A percentile compares a stretch with the other conserved stretches of the same genome.
phyloP scores from a whole-genome alignment of 2,888 invertebrate genomes.

The Pimpla rufipes region DNA sequence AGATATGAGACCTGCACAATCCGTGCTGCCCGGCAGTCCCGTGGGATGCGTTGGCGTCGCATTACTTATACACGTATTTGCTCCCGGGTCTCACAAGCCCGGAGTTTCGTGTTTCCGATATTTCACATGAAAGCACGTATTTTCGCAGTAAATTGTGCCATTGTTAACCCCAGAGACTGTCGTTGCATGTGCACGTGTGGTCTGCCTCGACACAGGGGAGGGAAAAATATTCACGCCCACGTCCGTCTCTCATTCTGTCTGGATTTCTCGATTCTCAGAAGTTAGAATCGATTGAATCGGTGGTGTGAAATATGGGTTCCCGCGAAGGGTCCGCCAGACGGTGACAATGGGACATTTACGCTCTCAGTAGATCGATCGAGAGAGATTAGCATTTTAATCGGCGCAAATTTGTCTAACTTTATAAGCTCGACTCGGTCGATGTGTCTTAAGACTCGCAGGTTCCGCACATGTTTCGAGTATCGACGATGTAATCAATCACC shows the following conservation, averaged over 20 bases:
- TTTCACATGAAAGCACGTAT: slow-evolving; percentile 59
- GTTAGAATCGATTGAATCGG: slow-evolving; percentile 34
- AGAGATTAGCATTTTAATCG: slow-evolving; percentile 24
- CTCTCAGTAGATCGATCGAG: background rate
- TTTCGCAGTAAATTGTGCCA: slow-evolving; percentile 60
- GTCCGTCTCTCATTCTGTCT: slow-evolving; percentile 26
- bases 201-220: background rate
- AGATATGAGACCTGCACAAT: slow-evolving; percentile 40
- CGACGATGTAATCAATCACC: background rate
- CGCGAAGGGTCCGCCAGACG: slow-evolving; percentile 3
- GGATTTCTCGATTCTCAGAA: slow-evolving; percentile 49
- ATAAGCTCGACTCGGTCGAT: background rate
- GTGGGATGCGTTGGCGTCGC: slow-evolving; percentile 48
- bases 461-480: background rate
- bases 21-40: slow-evolving; percentile 21
- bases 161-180: slow-evolving; percentile 26
- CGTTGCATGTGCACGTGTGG: slow-evolving; percentile 5
- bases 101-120: slow-evolving; percentile 56
- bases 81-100: background rate
- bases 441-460: background rate
- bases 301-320: slow-evolving; percentile 21
- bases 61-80: slow-evolving; percentile 40
- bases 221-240: slow-evolving; percentile 57
- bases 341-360: slow-evolving; percentile 41
- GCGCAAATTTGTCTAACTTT: background rate